Evolutionary conservation across 2,797 vertebrate species (phyloP).

Genomic region (Sparus aurata): DNA sequence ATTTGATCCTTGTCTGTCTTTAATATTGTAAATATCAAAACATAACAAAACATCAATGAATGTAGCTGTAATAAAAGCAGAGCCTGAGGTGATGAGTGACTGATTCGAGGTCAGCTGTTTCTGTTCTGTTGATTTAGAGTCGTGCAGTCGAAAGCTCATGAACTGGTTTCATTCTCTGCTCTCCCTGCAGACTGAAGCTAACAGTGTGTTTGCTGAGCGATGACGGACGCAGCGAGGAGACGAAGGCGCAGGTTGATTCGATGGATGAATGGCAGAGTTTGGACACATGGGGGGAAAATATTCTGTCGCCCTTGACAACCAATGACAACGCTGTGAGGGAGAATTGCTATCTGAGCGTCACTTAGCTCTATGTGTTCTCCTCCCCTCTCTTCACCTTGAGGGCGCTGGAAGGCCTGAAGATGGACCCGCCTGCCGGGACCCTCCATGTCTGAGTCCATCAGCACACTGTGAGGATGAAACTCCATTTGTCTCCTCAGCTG

Average conservation of each 20-base stretch:
- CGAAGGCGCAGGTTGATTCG: not conserved
- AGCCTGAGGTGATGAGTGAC: no score
- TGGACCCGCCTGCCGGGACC: not conserved
- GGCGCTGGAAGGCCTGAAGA: not conserved
- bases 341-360: not conserved
- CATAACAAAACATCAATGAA: no score
- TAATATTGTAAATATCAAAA: no score
- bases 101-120: no score
- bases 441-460: not conserved
- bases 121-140: no score
- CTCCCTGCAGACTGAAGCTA: no score
- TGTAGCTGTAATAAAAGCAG: no score
- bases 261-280: not conserved
- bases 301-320: constrained; percentile 41
- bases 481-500: not conserved
- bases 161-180: no score
- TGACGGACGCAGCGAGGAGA: not conserved
- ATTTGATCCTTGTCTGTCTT: no score
- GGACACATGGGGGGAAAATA: constrained; percentile 14
- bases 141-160: no score
- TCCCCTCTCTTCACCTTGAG: not conserved
- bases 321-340: constrained; percentile 4
- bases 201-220: not conserved
- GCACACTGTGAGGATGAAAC: not conserved
- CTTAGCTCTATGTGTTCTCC: not conserved